phyloP scores from a whole-genome alignment of 2,113 vertebrate genomes.

The Eudyptes chrysolophus region DNA sequence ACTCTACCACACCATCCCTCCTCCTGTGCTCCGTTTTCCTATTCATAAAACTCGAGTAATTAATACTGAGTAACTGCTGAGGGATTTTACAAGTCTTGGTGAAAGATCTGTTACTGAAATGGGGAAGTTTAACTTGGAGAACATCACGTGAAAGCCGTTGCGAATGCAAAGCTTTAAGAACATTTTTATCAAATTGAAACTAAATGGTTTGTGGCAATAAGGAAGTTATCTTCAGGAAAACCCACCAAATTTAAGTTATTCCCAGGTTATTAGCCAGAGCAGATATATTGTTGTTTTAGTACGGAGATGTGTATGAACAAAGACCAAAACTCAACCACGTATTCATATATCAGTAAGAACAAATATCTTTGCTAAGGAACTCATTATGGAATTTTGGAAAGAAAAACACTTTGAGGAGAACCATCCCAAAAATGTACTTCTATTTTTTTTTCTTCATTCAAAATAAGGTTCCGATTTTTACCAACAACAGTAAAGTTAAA shows the following conservation, averaged over 20 bases:
- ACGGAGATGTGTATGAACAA: background rate
- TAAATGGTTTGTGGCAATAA: background rate
- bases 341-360: background rate
- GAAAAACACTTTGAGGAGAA: background rate
- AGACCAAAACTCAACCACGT: background rate
- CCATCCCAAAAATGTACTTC: background rate
- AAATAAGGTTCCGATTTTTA: constrained; percentile 25
- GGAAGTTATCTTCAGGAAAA: background rate
- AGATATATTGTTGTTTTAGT: background rate
- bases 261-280: background rate
- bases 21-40: background rate
- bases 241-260: background rate
- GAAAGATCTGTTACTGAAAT: background rate
- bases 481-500: background rate
- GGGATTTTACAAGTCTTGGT: background rate
- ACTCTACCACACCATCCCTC: background rate
- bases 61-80: background rate
- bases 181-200: background rate
- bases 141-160: background rate
- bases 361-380: background rate
- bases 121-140: background rate
- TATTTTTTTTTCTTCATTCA: background rate
- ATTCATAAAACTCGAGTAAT: background rate
- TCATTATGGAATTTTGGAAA: background rate
- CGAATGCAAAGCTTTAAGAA: background rate